Percentiles rank a stretch among this genome's conserved stretches.
Evolutionary conservation across 2,888 invertebrate species (phyloP).

Genomic region (Zhengitettix transpicula): DNA sequence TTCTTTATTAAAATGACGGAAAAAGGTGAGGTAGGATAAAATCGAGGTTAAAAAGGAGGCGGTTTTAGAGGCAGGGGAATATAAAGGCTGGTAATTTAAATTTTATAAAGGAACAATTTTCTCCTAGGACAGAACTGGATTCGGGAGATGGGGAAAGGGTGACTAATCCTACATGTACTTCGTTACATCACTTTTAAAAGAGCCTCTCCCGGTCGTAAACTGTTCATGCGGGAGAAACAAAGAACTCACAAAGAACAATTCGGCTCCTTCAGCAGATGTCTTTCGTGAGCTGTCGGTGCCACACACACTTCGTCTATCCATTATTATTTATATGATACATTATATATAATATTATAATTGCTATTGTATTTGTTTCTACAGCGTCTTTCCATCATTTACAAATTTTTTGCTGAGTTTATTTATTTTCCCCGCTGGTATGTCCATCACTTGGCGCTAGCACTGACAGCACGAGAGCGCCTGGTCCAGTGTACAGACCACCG

Average conservation of each 20-base stretch:
- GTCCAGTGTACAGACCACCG: too few relatives aligned
- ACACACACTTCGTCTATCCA: constrained; percentile 7
- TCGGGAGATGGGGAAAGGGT: background rate
- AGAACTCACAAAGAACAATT: background rate
- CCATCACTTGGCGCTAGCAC: background rate
- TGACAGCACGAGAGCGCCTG: background rate
- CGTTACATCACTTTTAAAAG: background rate
- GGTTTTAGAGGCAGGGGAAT: background rate
- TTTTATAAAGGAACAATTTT: too few relatives aligned
- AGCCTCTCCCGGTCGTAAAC: background rate
- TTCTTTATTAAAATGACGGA: constrained; percentile 14
- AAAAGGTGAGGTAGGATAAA: constrained; percentile 7
- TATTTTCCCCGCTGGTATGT: background rate
- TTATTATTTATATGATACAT: constrained; percentile 12
- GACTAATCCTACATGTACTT: background rate
- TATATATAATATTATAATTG: constrained; percentile 14
- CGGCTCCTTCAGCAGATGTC: background rate
- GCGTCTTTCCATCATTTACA: constrained; percentile 4
- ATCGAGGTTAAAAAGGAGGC: background rate
- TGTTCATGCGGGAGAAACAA: background rate
- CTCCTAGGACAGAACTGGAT: background rate
- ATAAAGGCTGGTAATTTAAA: background rate
- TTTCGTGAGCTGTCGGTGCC: background rate
- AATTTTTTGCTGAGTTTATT: background rate
- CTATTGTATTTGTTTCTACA: constrained; percentile 12